Evolutionary conservation across 1,140 invertebrate species (phyloP), one percentile per base, ranked within the genome.

Genomic region (Scaptodrosophila lebanonensis): DNA sequence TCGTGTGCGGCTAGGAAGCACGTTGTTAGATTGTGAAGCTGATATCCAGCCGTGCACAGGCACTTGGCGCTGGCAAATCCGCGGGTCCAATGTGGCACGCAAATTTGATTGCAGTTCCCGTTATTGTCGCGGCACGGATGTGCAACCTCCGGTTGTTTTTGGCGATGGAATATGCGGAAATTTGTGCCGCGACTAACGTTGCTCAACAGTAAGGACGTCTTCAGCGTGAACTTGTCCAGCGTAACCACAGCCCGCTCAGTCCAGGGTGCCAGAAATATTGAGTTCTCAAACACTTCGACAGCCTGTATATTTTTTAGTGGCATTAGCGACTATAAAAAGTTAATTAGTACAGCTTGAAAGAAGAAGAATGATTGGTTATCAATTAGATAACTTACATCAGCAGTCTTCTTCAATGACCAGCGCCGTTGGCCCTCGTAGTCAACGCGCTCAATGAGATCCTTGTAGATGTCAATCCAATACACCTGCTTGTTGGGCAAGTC

Each of bases 401-500:
- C 88, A 35, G 89, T 90, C 86, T 90, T 90, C 30, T 90, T 89
- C 12, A 94, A 87, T 0, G 92, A 93, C 86, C 88, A 89, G 35
- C 93, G 87, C 66, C 91, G 89, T 1, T 86, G 84, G 12, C 93
- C 93, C 76, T 92, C 89, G 84, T 94, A 94, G 88, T 93, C 90
- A 2, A 92, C 89, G 36, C 91, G 87, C 84, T 93, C 93, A 8
- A 94, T 90, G 70, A 90, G 91, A 86, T 94, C 93, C 53, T 94
- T 88, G 86, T 93, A 94, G 8, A 90, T 90, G 86, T 95, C 93
- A 27, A 93, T 91, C 93, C 93, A 95, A 87, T 95, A 95, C 8
- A 96, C 88, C 66, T 91, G 89, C 60, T 91, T 86, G 38, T 90
- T 91, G n/a, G 93, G 90, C 66, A 91, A 90, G 87, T 96, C 94